Percentiles rank a stretch among this genome's conserved stretches.
Evolutionary conservation across 2,888 invertebrate species (phyloP).

Genomic region (Troglohyphantes excavatus): DNA sequence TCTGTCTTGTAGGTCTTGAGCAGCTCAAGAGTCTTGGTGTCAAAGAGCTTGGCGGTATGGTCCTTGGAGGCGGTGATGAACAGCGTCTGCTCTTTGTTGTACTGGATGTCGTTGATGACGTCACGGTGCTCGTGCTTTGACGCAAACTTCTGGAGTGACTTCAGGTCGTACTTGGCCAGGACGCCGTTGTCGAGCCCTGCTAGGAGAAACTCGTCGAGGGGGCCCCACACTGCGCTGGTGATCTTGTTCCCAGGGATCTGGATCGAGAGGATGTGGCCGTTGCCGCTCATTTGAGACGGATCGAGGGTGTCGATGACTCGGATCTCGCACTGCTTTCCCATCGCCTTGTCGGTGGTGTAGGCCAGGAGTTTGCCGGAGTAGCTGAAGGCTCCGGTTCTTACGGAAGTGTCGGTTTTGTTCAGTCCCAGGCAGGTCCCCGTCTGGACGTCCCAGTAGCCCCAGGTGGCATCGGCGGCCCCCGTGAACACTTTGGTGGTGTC

Average conservation of each 20-base stretch:
- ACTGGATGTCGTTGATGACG: constrained; percentile 97
- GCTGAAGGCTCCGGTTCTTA: constrained; percentile 95
- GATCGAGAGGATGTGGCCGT: constrained; percentile 53
- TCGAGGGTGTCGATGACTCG: constrained; percentile 87
- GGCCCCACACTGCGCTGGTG: constrained; percentile 96
- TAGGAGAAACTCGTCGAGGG: constrained; percentile 93
- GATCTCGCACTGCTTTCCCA: constrained; percentile 95
- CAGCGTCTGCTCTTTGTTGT: constrained; percentile 95
- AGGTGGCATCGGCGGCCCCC: constrained; percentile 96
- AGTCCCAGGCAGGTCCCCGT: constrained; percentile 89
- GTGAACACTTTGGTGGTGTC: constrained; percentile 94
- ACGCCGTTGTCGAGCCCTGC: constrained; percentile 97
- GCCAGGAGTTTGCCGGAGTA: constrained; percentile 94
- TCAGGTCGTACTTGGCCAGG: constrained; percentile 94
- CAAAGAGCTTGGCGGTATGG: constrained; percentile 96
- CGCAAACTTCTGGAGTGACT: constrained; percentile 91
- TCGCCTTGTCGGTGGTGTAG: constrained; percentile 95
- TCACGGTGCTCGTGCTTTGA: constrained; percentile 91
- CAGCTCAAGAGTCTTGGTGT: constrained; percentile 91
- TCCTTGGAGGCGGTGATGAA: constrained; percentile 99
- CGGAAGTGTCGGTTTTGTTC: constrained; percentile 91
- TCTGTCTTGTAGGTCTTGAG: constrained; percentile 98
- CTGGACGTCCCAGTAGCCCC: constrained; percentile 93
- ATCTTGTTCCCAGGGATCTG: constrained; percentile 86
- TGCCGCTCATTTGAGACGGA: constrained; percentile 81